Evolutionary conservation across 2,797 vertebrate genomes (phyloP), one percentile per base, ranked within the genome.

Genomic region (Morelia viridis): DNA sequence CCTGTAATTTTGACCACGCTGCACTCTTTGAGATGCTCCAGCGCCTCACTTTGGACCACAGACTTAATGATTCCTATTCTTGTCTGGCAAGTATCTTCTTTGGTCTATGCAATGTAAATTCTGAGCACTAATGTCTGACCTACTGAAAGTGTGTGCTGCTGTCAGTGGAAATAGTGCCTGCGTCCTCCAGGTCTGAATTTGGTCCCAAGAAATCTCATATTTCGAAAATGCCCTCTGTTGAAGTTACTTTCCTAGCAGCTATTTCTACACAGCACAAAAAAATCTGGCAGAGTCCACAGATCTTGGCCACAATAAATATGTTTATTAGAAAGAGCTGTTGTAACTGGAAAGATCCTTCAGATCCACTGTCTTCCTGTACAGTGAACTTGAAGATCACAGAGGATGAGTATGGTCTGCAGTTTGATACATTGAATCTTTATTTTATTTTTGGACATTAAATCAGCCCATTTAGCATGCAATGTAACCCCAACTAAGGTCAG

Each of bases 31-130:
- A 99, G 98, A 98, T 98, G 97, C 98, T 99, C 92, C 99, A 99
- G 97, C 98, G 99, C 91, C 98, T 99, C 96, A 99, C 99, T 94
- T 97, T 99, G 98, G 99, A 99, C 97, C 99, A 99, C 98, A 98
- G 99, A 98, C 99, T 99, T 96, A 99, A 98, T 89, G 99, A 99
- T 98, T 99, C 99, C 92, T 99, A 99, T 98, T 99, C 99, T 97
- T 99, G 99, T 97, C 98, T 99, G 99, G 99, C 99, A 98, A 98
- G 98, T 97, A 98, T 97, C 96, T 97, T 97, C 97, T 98, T 98
- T 97, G 96, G 96, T 97, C 97, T 97, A 97, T 87, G 96, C 94
- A 94, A 95, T 97, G 97, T 97, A 96, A 97, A 96, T 93, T 76
- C 93, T 93, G 93, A 96, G 93, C 96, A 95, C 93, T 94, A 96